Evolutionary conservation across 2,797 vertebrate species (phyloP), one percentile per base, ranked within the genome.

Genomic region (Tangara arthus): DNA sequence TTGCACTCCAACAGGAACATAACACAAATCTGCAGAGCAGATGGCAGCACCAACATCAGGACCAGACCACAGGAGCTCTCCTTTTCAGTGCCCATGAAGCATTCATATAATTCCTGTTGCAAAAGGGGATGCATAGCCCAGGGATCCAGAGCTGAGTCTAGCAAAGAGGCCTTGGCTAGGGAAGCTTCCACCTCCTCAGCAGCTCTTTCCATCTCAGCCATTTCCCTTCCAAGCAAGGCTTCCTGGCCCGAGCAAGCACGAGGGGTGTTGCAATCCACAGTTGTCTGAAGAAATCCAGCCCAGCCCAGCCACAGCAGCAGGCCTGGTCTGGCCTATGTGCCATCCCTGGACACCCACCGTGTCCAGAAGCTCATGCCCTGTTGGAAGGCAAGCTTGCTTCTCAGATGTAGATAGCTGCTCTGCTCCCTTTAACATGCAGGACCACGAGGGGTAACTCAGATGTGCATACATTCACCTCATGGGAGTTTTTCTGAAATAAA

Each of bases 261-360:
- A 65, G 90, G 87, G 41, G 66, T 97, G 90, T 95, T 93, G 95
- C 95, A 96, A 95, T 95, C 81, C 4, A 12, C 87, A 82, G 28
- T 9, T 70, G 77, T 53, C 75, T 92, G 90, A 77, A 82, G 78
- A 90, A 95, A 92, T 53, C 68, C 87, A 91, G 92, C 82, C 65
- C 92, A 89, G 90, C 64, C 89, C 91, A 90, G 91, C 7, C 52
- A 1, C 69, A 93, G 69, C 92, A 80, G 82, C 70, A 89, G 49
- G 41, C 27, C 88, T 84, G 90, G 28, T 72, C 86, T 92, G 89
- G 56, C 50, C 80, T 83, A 8, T 0, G 0, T 89, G 90, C 89
- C 89, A 32, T 53, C 49, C 93, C 64, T 2, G 22, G 90, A 88
- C 90, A 90, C 88, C 72, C 73, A 71, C 86, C 23, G 85, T 1